Conservation (phyloP, 2,797 vertebrate genomes). For the Paguma larvata region DNA sequence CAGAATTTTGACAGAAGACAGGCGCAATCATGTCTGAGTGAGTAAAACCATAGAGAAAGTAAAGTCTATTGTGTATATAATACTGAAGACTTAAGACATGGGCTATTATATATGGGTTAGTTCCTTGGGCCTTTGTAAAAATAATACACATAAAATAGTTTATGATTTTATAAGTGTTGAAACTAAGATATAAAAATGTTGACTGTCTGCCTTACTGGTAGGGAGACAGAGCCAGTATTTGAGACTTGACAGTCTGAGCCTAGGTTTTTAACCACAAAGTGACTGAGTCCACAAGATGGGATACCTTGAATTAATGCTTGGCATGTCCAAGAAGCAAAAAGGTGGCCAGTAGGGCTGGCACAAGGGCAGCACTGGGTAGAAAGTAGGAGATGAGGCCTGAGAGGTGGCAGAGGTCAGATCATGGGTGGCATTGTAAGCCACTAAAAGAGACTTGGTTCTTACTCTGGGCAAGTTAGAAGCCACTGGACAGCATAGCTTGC, state of each 20-base stretch:
- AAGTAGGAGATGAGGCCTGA: not conserved
- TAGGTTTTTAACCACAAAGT: not conserved
- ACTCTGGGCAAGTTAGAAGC: not conserved
- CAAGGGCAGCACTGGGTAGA: not conserved
- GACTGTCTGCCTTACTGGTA: not conserved
- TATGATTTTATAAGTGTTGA: constrained; percentile 11
- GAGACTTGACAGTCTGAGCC: not conserved
- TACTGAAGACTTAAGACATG: not conserved
- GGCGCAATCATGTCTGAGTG: not conserved
- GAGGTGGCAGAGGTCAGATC: not conserved
- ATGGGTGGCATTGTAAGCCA: not conserved
- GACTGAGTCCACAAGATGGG: not conserved
- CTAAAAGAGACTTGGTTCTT: not conserved
- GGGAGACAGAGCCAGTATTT: not conserved
- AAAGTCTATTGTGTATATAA: not conserved
- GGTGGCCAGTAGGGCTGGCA: too few relatives aligned
- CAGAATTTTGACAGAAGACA: not conserved
- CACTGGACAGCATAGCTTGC: not conserved
- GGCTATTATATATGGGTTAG: not conserved
- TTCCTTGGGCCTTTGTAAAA: not conserved
- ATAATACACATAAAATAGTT: not conserved
- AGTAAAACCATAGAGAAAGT: not conserved
- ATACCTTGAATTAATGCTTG: not conserved
- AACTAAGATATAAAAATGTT: not conserved
- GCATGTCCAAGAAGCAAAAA: not conserved